Conservation (phyloP, 1,140 invertebrate genomes). For the Chionoecetes opilio region DNA sequence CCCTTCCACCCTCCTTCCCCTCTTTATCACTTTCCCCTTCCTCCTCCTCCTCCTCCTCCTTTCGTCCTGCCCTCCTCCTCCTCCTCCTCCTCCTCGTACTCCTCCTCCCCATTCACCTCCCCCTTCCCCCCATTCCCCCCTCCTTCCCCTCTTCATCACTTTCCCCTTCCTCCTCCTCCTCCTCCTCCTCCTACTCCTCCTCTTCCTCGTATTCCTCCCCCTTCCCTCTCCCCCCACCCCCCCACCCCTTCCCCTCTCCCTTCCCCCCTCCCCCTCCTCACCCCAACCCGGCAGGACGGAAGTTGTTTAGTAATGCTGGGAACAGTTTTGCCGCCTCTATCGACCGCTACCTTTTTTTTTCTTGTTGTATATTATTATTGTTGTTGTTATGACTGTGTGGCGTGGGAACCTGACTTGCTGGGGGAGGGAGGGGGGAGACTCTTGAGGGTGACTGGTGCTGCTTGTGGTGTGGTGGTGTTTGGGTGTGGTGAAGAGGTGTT, state of each 20-base stretch:
- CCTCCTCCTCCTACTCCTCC: neutral
- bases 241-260: no score
- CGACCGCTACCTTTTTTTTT: slow-evolving; percentile 31
- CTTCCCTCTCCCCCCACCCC: neutral
- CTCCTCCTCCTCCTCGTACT: no score
- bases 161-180: neutral
- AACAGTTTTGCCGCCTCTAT: slow-evolving; percentile 64
- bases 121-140: no score
- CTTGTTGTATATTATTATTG: slow-evolving; percentile 1
- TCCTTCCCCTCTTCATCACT: neutral
- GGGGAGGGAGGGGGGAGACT: neutral
- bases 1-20: neutral
- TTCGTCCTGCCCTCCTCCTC: no score
- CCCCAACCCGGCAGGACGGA: slow-evolving; percentile 39
- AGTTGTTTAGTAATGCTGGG: slow-evolving; percentile 68
- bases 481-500: no score
- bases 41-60: neutral
- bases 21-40: neutral
- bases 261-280: neutral
- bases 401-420: neutral
- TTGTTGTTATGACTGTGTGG: slow-evolving; percentile 47
- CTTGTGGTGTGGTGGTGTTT: no score
- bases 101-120: no score
- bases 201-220: neutral
- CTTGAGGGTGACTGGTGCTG: neutral